phyloP scores from a whole-genome alignment of 2,113 vertebrate species.

The Delphinus delphis region DNA sequence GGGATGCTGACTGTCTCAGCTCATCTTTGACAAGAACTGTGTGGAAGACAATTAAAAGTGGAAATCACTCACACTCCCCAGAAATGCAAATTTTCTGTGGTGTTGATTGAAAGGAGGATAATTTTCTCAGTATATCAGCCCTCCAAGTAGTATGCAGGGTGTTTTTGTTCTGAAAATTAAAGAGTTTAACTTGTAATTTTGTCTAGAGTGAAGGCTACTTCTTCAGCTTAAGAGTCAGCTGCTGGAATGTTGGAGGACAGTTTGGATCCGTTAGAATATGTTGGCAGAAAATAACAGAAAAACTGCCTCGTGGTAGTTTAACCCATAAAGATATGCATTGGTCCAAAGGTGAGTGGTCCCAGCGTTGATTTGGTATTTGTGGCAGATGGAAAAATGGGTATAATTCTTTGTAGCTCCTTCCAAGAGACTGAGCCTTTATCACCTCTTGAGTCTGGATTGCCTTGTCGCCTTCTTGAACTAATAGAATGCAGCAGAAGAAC shows the following conservation, averaged over 20 bases:
- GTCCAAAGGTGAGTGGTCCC: not conserved
- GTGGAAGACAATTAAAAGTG: not conserved
- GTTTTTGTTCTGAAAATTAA: constrained; percentile 36
- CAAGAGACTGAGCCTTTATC: not conserved
- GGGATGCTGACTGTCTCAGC: not conserved
- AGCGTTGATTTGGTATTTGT: not conserved
- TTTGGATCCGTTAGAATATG: not conserved
- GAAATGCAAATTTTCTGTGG: constrained; percentile 17
- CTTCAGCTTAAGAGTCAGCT: not conserved
- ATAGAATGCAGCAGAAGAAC: not conserved
- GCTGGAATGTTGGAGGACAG: not conserved
- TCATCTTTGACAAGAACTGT: not conserved
- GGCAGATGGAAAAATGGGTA: not conserved
- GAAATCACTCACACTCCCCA: not conserved
- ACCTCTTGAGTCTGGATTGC: not conserved
- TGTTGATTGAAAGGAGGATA: constrained; percentile 11
- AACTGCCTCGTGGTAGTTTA: not conserved
- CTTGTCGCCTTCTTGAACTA: not conserved
- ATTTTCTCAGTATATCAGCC: not conserved
- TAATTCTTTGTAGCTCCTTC: not conserved
- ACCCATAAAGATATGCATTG: not conserved
- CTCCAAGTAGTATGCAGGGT: not conserved
- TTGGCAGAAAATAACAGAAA: not conserved
- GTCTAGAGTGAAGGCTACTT: not conserved
- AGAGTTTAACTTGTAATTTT: constrained; percentile 27